Conservation (phyloP, 92 coral and sea anemone genomes). For the Palythoa caribaeorum region DNA sequence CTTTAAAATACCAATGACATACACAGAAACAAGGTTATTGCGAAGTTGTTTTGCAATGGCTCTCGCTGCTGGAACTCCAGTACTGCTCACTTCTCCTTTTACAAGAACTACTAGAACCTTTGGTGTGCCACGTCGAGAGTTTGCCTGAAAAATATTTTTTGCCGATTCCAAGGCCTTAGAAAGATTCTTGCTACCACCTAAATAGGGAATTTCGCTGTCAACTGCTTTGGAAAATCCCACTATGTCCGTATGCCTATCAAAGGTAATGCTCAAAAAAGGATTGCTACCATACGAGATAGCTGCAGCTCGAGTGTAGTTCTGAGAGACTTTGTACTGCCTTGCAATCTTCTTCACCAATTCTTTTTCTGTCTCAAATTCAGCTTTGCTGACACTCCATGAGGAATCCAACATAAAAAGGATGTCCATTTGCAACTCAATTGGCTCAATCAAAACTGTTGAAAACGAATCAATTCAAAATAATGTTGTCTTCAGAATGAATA, state of each 20-base stretch:
- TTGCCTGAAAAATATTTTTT: constrained; percentile 69
- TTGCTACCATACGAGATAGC: constrained; percentile 75
- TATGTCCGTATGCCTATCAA: constrained; percentile 58
- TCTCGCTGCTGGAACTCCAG: neutral
- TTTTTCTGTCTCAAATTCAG: constrained; percentile 70
- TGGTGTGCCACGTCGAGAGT: constrained; percentile 28
- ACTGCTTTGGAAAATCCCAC: constrained; percentile 71
- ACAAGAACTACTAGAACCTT: constrained; percentile 1
- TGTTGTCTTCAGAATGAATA: too few species aligned
- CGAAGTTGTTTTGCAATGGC: constrained; percentile 74
- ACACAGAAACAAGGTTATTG: constrained; percentile 65
- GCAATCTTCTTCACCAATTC: constrained; percentile 66
- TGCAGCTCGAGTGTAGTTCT: constrained; percentile 74
- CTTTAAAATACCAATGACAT: constrained; percentile 76
- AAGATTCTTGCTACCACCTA: constrained; percentile 69
- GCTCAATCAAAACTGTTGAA: constrained; percentile 6
- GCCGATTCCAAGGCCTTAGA: constrained; percentile 79
- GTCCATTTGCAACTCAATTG: constrained; percentile 77
- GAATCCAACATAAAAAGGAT: constrained; percentile 87
- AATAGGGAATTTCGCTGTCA: constrained; percentile 61
- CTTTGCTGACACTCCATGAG: constrained; percentile 74
- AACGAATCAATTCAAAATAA: neutral
- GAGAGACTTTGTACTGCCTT: constrained; percentile 70
- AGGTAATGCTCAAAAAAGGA: constrained; percentile 71
- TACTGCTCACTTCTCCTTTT: constrained; percentile 1